Evolutionary conservation across 2,113 vertebrate species (phyloP).

Genomic region (Pantherophis guttatus): DNA sequence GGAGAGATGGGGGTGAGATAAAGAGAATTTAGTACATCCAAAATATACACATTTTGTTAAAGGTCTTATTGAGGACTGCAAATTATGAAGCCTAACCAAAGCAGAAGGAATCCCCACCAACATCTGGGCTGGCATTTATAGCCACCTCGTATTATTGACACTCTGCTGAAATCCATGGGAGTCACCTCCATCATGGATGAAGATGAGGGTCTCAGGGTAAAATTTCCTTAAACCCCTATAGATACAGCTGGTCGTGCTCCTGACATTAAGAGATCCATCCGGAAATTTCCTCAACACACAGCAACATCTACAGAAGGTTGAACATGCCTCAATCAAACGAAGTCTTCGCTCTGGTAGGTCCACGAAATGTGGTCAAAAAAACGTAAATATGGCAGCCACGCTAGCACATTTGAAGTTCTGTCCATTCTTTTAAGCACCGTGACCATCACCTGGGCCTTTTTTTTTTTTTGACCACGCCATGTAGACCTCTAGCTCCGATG

Average conservation of each 20-base stretch:
- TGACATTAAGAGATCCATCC: background rate
- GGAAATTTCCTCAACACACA: background rate
- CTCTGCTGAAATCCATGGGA: background rate
- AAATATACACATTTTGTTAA: slow-evolving; percentile 15
- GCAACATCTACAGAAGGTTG: background rate
- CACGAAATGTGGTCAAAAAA: background rate
- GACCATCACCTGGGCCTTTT: background rate
- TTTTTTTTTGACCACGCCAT: background rate
- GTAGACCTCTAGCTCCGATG: background rate
- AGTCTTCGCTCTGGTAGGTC: background rate
- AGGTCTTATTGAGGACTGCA: slow-evolving; percentile 44
- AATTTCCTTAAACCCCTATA: background rate
- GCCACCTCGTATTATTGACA: background rate
- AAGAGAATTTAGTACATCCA: slow-evolving; percentile 8
- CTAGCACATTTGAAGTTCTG: background rate
- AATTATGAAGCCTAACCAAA: slow-evolving; percentile 38
- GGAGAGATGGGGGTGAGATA: background rate
- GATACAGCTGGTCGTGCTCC: background rate
- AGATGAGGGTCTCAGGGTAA: background rate
- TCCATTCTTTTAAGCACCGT: background rate
- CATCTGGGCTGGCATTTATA: slow-evolving; percentile 13
- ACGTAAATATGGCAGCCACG: background rate
- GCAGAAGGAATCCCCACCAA: slow-evolving; percentile 45
- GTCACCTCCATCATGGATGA: background rate
- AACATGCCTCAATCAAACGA: background rate